A percentile compares a stretch with the other conserved stretches of the same genome.
phyloP scores from a whole-genome alignment of 2,797 vertebrate species.

The Clarias laeviceps region DNA sequence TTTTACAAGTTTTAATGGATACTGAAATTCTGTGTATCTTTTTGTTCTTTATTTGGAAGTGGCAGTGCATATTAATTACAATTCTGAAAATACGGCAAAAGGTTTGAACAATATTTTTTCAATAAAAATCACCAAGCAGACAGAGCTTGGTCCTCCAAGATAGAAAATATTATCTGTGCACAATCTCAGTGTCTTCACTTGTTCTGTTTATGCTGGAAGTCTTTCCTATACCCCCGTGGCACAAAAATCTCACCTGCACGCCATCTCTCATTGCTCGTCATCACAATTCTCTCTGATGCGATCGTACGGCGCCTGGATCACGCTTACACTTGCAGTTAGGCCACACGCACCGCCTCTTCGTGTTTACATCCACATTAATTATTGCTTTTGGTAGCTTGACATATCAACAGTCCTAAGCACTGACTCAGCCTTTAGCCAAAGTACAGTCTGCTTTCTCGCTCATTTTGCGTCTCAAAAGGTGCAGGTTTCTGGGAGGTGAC shows the following conservation, averaged over 20 bases:
- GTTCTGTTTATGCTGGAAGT: conserved; percentile 14
- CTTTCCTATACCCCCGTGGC: not conserved
- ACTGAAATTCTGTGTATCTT: too few species aligned
- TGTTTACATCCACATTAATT: conserved; percentile 34
- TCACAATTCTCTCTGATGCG: conserved; percentile 38
- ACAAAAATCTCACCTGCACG: conserved; percentile 41
- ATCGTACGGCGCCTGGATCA: not conserved
- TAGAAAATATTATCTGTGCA: not conserved
- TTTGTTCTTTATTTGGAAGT: too few species aligned
- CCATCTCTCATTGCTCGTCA: conserved; percentile 45
- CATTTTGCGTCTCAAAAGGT: not conserved
- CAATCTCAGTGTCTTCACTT: not conserved
- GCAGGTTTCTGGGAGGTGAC: conserved; percentile 30
- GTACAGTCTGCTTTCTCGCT: not conserved
- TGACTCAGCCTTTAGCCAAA: conserved; percentile 2
- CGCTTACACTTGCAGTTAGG: conserved; percentile 1
- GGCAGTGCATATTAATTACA: too few species aligned
- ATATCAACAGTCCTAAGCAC: conserved; percentile 4
- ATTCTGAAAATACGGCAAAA: too few species aligned
- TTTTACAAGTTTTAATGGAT: too few species aligned
- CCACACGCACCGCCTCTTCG: not conserved
- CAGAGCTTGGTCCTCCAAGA: not conserved
- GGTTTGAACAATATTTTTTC: not conserved
- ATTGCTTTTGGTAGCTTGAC: conserved; percentile 1
- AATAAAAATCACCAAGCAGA: not conserved